Conservation (phyloP, 64 coral and sea anemone species). For the Platygyra sinensis region DNA sequence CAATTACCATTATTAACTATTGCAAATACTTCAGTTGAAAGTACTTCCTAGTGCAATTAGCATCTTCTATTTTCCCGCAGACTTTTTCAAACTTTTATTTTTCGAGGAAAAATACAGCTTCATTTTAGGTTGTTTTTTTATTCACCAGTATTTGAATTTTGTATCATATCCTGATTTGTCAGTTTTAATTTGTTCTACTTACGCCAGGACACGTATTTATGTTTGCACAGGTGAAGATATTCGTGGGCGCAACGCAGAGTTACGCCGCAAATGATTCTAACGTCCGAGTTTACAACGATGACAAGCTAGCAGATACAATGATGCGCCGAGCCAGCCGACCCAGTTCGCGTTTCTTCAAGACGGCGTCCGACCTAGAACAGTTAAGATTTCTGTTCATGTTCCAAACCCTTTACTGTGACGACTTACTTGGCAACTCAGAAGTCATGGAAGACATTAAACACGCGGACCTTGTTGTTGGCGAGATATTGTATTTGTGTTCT, state of each 20-base stretch:
- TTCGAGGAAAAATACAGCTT: too few relatives aligned
- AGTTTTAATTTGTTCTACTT: background rate
- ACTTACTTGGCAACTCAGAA: background rate
- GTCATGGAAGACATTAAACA: background rate
- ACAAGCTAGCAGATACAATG: background rate
- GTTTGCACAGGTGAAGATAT: constrained; percentile 3
- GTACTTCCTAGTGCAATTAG: too few relatives aligned
- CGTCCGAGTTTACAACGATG: constrained; percentile 17
- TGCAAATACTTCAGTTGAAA: too few relatives aligned
- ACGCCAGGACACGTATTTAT: background rate
- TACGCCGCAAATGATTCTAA: constrained; percentile 3
- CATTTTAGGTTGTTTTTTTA: too few relatives aligned
- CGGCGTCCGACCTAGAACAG: too few relatives aligned
- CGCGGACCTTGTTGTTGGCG: constrained; percentile 45
- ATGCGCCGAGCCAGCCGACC: too few relatives aligned
- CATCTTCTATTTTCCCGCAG: too few relatives aligned
- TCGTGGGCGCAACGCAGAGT: background rate
- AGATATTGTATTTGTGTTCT: constrained; percentile 3
- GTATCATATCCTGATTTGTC: background rate
- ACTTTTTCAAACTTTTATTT: too few relatives aligned
- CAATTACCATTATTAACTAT: too few relatives aligned
- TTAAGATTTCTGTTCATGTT: background rate
- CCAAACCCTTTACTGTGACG: constrained; percentile 19
- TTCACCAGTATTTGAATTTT: too few relatives aligned
- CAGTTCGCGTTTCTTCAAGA: background rate